A percentile compares a stretch with the other conserved stretches of the same genome.
Evolutionary conservation across 2,113 vertebrate species (phyloP).

Genomic region (Paralichthys olivaceus): DNA sequence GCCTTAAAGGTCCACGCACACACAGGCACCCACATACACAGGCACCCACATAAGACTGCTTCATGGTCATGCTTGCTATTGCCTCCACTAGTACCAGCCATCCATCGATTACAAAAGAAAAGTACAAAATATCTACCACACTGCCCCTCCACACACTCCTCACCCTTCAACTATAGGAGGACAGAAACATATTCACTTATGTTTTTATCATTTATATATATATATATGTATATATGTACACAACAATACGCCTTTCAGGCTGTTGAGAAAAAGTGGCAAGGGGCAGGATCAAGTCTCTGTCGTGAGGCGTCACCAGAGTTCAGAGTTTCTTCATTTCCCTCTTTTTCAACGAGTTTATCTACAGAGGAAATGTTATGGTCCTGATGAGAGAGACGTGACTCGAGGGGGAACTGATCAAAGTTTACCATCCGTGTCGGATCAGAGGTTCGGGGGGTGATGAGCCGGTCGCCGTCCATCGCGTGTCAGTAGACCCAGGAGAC

Average conservation of each 20-base stretch:
- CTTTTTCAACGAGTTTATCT: slow-evolving; percentile 57
- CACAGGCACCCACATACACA: slow-evolving; percentile 34
- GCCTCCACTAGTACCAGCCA: slow-evolving; percentile 65
- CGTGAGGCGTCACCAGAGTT: slow-evolving; percentile 45
- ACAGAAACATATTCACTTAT: slow-evolving; percentile 73
- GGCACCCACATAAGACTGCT: slow-evolving; percentile 65
- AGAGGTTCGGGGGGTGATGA: neutral
- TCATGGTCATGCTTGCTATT: slow-evolving; percentile 75
- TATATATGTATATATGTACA: slow-evolving; percentile 79
- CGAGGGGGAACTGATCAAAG: neutral
- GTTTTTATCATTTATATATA: slow-evolving; percentile 73
- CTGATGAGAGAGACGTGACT: slow-evolving; percentile 40
- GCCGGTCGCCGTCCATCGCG: neutral
- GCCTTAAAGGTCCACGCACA: slow-evolving; percentile 56
- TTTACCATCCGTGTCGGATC: slow-evolving; percentile 37
- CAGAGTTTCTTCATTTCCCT: slow-evolving; percentile 47
- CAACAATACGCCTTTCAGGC: slow-evolving; percentile 62
- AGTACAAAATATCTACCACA: slow-evolving; percentile 78
- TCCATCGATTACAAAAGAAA: slow-evolving; percentile 75
- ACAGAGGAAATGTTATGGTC: slow-evolving; percentile 52
- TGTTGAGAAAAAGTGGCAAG: slow-evolving; percentile 42
- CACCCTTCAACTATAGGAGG: slow-evolving; percentile 62
- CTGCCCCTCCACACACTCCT: slow-evolving; percentile 43
- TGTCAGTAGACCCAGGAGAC: slow-evolving; percentile 99
- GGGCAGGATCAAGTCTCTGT: slow-evolving; percentile 50